Evolutionary conservation across 2,797 vertebrate species (phyloP), one percentile per base, ranked within the genome.

Genomic region (Sebastes glaucus): DNA sequence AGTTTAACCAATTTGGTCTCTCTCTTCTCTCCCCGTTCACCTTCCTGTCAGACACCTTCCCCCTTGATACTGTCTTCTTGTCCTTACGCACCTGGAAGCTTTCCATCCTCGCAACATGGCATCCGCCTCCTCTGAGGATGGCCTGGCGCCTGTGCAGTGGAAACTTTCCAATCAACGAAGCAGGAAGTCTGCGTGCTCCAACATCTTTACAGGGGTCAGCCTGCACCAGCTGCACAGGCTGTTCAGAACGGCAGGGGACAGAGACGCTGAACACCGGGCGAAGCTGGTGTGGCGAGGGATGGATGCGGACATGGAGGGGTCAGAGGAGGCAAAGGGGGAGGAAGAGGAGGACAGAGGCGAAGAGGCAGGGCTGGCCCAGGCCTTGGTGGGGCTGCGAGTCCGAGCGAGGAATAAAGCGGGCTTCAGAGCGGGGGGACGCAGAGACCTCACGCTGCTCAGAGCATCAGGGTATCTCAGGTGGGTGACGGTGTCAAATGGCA

Each of bases 201-300:
- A 98, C 94, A 98, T 98, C 84, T 98, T 98, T 76, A 95, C 96
- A 59, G 97, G 96, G 0, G 89, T 97, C 3, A 96, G 96, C 80
- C 87, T 98, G 66, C 90, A 95, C 38, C 97, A 98, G 90, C 94
- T 98, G 75, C 94, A 95, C 73, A 91, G 93, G 69, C 95, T 99
- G 75, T 98, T 98, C 90, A 95, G 89, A 66, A 94, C 87, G 59
- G 96, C 96, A 0, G 97, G 97, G 11, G 97, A 96, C 71, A 91
- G 92, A 71, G 92, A 96, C 10, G 96, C 97, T 0, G 95, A 96
- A 56, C 96, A 96, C 66, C 94, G 95, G 7, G 97, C 97, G 0
- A 95, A 89, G 74, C 95, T 97, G 59, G 94, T 97, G 52, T 97
- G 96, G 96, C 64, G 93, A 62, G 94, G 92, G 55, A 90, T 93